Conservation (phyloP, 2,797 vertebrate genomes). For the Oophaga sylvatica region DNA sequence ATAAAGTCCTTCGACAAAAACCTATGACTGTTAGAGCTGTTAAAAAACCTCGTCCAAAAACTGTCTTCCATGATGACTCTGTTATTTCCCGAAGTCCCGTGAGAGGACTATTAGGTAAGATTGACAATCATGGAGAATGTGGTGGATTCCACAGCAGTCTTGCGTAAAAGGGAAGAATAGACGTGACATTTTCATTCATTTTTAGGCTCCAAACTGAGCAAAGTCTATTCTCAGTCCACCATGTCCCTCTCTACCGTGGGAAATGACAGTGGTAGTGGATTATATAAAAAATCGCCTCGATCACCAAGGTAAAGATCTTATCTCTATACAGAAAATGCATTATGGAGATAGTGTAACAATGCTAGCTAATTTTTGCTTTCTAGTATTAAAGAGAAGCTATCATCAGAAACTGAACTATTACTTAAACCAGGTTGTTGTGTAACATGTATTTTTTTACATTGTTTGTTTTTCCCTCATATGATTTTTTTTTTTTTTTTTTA, state of each 20-base stretch:
- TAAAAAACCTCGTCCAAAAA: constrained; percentile 84
- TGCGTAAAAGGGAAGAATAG: background rate
- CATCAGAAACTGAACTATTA: no score
- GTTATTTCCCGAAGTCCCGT: constrained; percentile 84
- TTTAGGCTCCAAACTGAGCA: constrained; percentile 84
- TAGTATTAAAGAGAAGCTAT: no score
- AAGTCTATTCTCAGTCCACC: constrained; percentile 90
- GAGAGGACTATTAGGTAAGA: constrained; percentile 85
- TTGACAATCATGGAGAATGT: background rate
- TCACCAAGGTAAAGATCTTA: constrained; percentile 73
- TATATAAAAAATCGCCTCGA: constrained; percentile 69
- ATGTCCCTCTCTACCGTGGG: constrained; percentile 89
- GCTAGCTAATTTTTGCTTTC: no score
- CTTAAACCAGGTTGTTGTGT: no score
- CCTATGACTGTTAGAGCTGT: constrained; percentile 80
- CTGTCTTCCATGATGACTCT: constrained; percentile 88
- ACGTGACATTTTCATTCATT: background rate
- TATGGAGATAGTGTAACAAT: background rate
- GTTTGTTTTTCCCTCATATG: no score
- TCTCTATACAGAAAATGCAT: background rate
- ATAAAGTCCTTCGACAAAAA: constrained; percentile 87
- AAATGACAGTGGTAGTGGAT: constrained; percentile 75
- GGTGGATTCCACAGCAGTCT: background rate
- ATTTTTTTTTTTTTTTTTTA: no score
- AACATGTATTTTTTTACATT: no score